Evolutionary conservation across 2,888 invertebrate species (phyloP), one percentile per base, ranked within the genome.

Genomic region (Spodoptera littoralis): DNA sequence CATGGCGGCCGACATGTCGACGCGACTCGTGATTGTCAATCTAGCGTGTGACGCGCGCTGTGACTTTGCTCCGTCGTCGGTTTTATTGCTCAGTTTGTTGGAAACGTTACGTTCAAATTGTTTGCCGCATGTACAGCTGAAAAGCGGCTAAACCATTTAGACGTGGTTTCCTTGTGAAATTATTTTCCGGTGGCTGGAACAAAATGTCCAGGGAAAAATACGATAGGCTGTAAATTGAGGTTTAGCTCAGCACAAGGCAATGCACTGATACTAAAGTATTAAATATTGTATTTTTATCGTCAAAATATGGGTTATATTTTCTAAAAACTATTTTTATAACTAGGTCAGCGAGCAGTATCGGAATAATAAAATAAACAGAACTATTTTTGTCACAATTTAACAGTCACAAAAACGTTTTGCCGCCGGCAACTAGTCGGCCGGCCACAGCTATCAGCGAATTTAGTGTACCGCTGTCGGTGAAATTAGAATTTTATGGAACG

Each of bases 1-100:
- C 89, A 88, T 81, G 82, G 73, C 78, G 60, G 62, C 44, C 69
- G 75, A 72, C 76, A 84, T 77, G 82, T 80, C 82, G 84, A 84
- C 84, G 82, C 81, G 86, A 82, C 82, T 79, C 78, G 78, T 85
- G 89, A 88, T 87, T 87, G 86, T 86, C 87, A 87, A 87, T 86
- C 88, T 86, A 81, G 79, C 81, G 78, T 79, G 81, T 76, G 81
- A 78, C 76, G 77, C 74, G 60, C 80, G 77, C 80, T 81, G 77
- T 80, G 84, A 80, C 84, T 82, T 79, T 74, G 78, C 70, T 59
- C 75, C 61, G 79, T 66, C 62, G 79, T 62, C 77, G 71, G 69
- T 80, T 83, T 85, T 82, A 85, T 85, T 85, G 85, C 79, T 80
- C 76, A 77, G 65, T 79, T 81, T 69, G 74, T 75, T 72, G 76